Percentiles rank a stretch among this genome's conserved stretches.
These are phyloP conservation scores for Synergus laeviventris DNA, from an alignment of 2,888 invertebrate species.

Conservation along the genomic window DNA sequence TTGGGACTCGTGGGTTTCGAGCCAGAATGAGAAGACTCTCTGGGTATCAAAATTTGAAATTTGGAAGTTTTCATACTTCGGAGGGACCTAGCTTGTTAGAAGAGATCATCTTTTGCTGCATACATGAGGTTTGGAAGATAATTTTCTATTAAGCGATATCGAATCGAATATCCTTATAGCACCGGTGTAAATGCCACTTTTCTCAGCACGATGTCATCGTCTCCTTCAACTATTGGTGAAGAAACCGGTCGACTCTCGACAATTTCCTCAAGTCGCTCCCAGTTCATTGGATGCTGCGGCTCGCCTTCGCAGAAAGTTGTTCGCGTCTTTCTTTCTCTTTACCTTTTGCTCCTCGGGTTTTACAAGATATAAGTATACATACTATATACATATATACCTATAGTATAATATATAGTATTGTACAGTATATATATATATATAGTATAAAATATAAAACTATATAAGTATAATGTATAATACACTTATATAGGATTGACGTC, in stretches of 20 bases:
- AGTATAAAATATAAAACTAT: background rate
- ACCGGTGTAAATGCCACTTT: constrained; percentile 25
- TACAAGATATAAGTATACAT: constrained; percentile 12
- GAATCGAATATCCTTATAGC: background rate
- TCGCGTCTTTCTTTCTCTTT: constrained; percentile 24
- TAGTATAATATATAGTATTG: constrained; percentile 2
- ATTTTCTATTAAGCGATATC: constrained; percentile 1
- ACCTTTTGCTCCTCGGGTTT: constrained; percentile 16
- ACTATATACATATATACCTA: background rate
- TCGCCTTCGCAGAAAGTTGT: constrained; percentile 38
- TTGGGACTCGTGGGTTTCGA: too few species aligned
- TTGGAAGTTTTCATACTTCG: background rate
- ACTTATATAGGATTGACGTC: constrained; percentile 14
- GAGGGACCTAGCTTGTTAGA: background rate
- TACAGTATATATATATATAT: background rate
- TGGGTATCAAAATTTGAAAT: too few species aligned
- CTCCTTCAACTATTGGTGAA: constrained; percentile 29
- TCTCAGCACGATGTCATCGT: constrained; percentile 37
- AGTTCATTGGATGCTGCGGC: constrained; percentile 39
- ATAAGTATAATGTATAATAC: background rate
- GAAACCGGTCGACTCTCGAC: constrained; percentile 40
- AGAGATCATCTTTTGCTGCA: too few species aligned
- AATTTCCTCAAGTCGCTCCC: constrained; percentile 37
- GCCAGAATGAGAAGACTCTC: too few species aligned
- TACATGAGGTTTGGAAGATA: background rate